Evolutionary conservation across 2,113 vertebrate genomes (phyloP).

Genomic region (Oryzias curvinotus): DNA sequence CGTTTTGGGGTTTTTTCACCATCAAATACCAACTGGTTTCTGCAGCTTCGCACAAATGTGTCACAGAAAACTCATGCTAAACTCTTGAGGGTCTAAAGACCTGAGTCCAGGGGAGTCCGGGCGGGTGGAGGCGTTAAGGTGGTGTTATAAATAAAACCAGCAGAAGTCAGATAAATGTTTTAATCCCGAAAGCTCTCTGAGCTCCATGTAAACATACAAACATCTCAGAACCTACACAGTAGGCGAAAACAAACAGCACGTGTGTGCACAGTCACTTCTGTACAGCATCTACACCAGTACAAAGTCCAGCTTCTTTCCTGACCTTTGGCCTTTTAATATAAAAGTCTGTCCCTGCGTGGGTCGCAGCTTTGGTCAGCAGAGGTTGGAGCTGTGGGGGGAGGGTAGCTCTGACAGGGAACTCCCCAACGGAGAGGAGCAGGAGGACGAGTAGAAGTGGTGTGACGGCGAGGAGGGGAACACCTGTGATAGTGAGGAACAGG

Average conservation of each 20-base stretch:
- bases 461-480: slow-evolving; percentile 22
- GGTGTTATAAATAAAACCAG: too few relatives aligned
- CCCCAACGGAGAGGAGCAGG: slow-evolving; percentile 79
- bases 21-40: too few relatives aligned
- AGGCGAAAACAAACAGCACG: slow-evolving; percentile 79
- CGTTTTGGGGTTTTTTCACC: too few relatives aligned
- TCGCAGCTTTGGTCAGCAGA: slow-evolving; percentile 74
- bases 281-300: slow-evolving; percentile 53
- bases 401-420: slow-evolving; percentile 85
- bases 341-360: slow-evolving; percentile 1
- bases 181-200: slow-evolving; percentile 39
- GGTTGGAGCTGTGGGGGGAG: slow-evolving; percentile 85
- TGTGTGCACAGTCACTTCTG: not conserved
- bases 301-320: not conserved
- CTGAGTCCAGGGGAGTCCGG: too few relatives aligned
- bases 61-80: too few relatives aligned
- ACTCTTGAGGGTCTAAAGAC: too few relatives aligned
- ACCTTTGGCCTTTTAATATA: not conserved
- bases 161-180: too few relatives aligned
- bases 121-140: too few relatives aligned
- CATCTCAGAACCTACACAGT: slow-evolving; percentile 88
- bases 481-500: slow-evolving; percentile 21
- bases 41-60: too few relatives aligned
- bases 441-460: slow-evolving; percentile 28
- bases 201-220: slow-evolving; percentile 89